Conservation (phyloP, 2,113 vertebrate species). For the Laticauda colubrina region DNA sequence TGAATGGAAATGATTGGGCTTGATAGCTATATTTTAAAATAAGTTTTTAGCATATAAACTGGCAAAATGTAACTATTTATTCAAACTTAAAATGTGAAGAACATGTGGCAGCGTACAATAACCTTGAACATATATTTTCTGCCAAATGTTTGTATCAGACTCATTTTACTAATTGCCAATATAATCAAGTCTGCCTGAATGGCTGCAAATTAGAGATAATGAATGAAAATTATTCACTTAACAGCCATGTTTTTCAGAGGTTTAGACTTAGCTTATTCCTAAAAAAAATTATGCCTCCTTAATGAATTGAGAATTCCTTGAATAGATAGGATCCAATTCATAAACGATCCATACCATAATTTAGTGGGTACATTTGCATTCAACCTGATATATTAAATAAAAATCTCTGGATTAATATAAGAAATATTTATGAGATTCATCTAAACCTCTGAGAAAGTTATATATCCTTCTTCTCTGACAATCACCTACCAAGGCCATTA, state of each 20-base stretch:
- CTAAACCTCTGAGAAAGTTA: neutral
- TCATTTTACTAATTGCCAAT: neutral
- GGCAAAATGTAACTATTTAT: neutral
- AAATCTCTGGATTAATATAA: neutral
- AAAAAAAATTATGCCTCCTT: neutral
- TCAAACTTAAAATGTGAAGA: neutral
- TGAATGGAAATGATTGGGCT: neutral
- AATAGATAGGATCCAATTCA: neutral
- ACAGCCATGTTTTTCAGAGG: neutral
- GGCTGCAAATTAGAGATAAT: neutral
- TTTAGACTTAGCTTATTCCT: neutral
- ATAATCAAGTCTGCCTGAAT: neutral
- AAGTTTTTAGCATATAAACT: neutral
- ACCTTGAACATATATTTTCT: neutral
- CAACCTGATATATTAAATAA: neutral
- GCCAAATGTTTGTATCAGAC: neutral
- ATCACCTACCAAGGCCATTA: neutral
- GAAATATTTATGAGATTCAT: neutral
- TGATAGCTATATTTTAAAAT: neutral
- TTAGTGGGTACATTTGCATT: neutral
- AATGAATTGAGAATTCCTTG: neutral
- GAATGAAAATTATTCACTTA: neutral
- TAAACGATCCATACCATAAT: neutral
- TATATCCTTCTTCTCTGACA: neutral
- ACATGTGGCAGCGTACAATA: neutral